Evolutionary conservation across 2,888 invertebrate species (phyloP), one percentile per base, ranked within the genome.

Genomic region (Spilarctia lutea): DNA sequence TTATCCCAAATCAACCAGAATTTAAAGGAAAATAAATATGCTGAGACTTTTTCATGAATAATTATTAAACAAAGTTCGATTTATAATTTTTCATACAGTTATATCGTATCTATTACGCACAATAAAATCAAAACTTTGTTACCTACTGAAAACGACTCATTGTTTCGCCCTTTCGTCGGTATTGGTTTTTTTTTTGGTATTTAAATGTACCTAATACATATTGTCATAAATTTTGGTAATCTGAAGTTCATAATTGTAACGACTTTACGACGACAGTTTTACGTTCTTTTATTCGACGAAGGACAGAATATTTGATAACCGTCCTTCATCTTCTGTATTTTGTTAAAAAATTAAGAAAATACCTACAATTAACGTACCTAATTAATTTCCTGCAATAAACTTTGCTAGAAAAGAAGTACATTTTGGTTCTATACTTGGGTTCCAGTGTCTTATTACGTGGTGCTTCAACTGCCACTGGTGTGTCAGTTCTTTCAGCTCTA

Each of bases 401-500:
- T 99, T 99, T 0, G 97, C 97, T 35, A 99, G 92, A 90, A 99
- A 99, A 93, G 98, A 98, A 79, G 96, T 96, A 16, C 98, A 98
- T 89, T 98, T 97, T 0, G 97, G 97, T 79, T 98, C 98, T 18
- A 96, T 91, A 0, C 98, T 97, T 69, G 98, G 98, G 86, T 97
- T 97, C 96, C 98, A 99, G 88, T 97, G 97, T 66, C 96, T 94
- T 98, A 99, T 98, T 3, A 99, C 89, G 88, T 98, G 98, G 20
- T 97, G 96, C 84, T 98, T 98, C 88, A 98, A 98, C 91, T 98
- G 98, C 99, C 99, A 99, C 27, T 97, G 96, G 80, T 98, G 96
- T 0, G 97, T 97, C 2, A 97, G 95, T 96, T 99, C 99, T 88
- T 98, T 97, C 71, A 99, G 96, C 86, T 99, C 99, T 97, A 99